Conservation (phyloP, 1,140 invertebrate species). For the Galleria mellonella region DNA sequence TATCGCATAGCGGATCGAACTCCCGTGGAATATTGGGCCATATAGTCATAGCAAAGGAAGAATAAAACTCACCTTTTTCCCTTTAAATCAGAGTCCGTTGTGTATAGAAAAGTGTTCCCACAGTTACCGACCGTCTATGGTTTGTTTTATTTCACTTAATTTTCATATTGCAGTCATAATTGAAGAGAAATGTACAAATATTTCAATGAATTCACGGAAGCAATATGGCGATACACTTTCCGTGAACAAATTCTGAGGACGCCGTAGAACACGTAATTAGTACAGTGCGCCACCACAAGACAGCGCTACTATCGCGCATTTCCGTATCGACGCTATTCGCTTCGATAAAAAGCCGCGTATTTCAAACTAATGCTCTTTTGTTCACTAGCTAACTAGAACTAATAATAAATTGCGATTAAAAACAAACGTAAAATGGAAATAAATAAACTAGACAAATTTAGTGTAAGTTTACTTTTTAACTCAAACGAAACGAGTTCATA, state of each 20-base stretch:
- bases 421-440: too few relatives aligned
- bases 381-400: too few relatives aligned
- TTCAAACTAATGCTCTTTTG: too few relatives aligned
- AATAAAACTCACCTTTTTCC: conserved; percentile 72
- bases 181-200: conserved; percentile 66
- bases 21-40: conserved; percentile 75
- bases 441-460: too few relatives aligned
- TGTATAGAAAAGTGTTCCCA: conserved; percentile 40
- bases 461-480: too few relatives aligned
- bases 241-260: conserved; percentile 72
- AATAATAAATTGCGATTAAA: too few relatives aligned
- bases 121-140: conserved; percentile 29
- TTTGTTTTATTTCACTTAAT: conserved; percentile 62
- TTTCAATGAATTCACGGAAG: conserved; percentile 71
- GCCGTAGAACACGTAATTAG: conserved; percentile 68
- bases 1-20: conserved; percentile 75
- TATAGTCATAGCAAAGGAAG: conserved; percentile 73
- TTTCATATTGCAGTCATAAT: conserved; percentile 68
- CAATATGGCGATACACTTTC: conserved; percentile 73
- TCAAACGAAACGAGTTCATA: too few relatives aligned
- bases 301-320: conserved; percentile 35
- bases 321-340: conserved; percentile 57
- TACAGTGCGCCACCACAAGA: conserved; percentile 64
- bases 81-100: conserved; percentile 33
- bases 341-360: conserved; percentile 6